Percentiles rank a stretch among this genome's conserved stretches.
These are phyloP conservation scores for Chunga burmeisteri DNA, from an alignment of 2,113 vertebrate genomes.

Conservation along the genomic window DNA sequence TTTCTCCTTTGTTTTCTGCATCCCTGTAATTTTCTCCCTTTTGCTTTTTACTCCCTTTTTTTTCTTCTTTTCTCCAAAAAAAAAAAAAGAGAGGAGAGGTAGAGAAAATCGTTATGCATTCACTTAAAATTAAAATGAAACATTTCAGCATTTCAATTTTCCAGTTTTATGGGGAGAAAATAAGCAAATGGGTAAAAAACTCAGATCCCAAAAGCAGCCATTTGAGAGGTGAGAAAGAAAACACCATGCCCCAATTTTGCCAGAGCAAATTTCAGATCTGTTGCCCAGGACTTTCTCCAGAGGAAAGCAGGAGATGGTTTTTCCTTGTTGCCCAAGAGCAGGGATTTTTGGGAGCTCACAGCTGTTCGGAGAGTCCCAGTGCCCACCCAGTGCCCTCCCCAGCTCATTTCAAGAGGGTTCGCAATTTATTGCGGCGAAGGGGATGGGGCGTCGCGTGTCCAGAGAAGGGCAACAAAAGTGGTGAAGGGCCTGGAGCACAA, in stretches of 20 bases:
- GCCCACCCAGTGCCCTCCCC: background rate
- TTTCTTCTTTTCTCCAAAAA: background rate
- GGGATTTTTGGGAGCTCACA: background rate
- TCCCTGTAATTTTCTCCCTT: background rate
- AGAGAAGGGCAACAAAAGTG: rapidly evolving
- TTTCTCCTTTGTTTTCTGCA: background rate
- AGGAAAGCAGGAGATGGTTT: background rate
- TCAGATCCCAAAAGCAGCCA: background rate
- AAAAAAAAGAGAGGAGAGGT: background rate
- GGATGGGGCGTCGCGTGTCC: rapidly evolving
- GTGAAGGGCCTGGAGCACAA: background rate
- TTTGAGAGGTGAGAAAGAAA: background rate
- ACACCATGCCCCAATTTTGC: background rate
- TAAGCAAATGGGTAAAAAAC: background rate
- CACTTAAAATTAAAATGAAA: background rate
- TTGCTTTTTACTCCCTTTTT: background rate
- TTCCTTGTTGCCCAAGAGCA: background rate
- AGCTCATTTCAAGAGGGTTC: background rate
- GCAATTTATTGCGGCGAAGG: background rate
- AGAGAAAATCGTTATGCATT: background rate
- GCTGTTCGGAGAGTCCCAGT: background rate
- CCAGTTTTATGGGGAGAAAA: background rate
- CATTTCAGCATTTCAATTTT: background rate
- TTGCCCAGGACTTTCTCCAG: background rate
- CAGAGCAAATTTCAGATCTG: background rate